Conservation (phyloP, 2,113 vertebrate genomes). For the Mugil cephalus region DNA sequence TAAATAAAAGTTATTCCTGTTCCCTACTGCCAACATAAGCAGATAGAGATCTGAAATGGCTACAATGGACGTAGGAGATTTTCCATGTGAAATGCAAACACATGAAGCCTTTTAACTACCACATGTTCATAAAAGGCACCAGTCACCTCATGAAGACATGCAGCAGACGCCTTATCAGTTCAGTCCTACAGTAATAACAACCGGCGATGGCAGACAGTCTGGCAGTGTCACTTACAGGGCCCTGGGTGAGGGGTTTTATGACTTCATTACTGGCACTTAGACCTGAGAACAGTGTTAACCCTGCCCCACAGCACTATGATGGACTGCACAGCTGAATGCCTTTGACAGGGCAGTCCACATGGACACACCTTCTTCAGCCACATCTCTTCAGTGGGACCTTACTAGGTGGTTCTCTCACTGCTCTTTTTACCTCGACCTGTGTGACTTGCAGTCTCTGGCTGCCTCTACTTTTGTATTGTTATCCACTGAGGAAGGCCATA, state of each 20-base stretch:
- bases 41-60: not conserved
- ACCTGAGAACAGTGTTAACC: constrained; percentile 65
- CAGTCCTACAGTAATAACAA: constrained; percentile 24
- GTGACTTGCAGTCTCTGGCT: constrained; percentile 13
- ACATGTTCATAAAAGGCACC: not conserved
- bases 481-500: constrained; percentile 20
- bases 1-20: not conserved
- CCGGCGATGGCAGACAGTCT: constrained; percentile 29
- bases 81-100: not conserved
- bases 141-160: not conserved
- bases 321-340: constrained; percentile 62
- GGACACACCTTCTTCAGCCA: constrained; percentile 55
- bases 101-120: not conserved
- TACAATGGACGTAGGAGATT: not conserved
- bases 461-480: constrained; percentile 14
- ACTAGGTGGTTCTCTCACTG: constrained; percentile 45
- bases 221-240: constrained; percentile 39
- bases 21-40: not conserved
- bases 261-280: constrained; percentile 70
- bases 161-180: constrained; percentile 20
- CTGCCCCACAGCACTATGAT: constrained; percentile 62
- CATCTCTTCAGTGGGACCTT: constrained; percentile 30
- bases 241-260: constrained; percentile 56
- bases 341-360: constrained; percentile 69
- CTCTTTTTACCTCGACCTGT: constrained; percentile 39